A percentile compares a stretch with the other conserved stretches of the same genome.
phyloP scores from a whole-genome alignment of 1,140 invertebrate species.

The Caerostris darwini region DNA sequence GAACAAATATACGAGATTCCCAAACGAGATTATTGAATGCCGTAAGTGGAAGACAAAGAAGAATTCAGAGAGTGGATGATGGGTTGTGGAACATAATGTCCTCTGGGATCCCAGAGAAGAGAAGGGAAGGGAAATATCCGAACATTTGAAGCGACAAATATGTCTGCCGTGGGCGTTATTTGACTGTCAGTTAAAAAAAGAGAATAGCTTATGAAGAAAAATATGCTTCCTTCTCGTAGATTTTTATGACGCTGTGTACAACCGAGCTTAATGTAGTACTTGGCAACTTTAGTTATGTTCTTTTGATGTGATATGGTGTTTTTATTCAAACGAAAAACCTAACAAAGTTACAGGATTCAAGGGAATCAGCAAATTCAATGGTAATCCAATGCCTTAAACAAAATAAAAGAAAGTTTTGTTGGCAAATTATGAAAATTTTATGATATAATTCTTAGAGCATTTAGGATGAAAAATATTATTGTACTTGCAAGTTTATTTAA shows the following conservation, averaged over 20 bases:
- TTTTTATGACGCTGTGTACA: conserved; percentile 15
- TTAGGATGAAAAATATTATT: too few relatives aligned
- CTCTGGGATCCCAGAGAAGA: not conserved
- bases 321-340: not conserved
- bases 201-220: not conserved
- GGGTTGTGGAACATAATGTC: conserved; percentile 44
- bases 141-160: conserved; percentile 32
- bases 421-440: too few relatives aligned
- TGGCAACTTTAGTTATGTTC: not conserved
- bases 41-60: conserved; percentile 47
- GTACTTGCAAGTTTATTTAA: too few relatives aligned
- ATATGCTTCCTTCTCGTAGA: conserved; percentile 15
- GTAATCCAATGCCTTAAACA: too few relatives aligned
- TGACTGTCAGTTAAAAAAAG: not conserved
- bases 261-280: conserved; percentile 11
- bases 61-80: conserved; percentile 10
- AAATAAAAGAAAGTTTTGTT: too few relatives aligned
- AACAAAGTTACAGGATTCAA: too few relatives aligned
- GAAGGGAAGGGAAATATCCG: conserved; percentile 9
- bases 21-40: conserved; percentile 70
- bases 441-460: too few relatives aligned
- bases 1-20: conserved; percentile 47
- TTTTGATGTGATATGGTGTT: conserved; percentile 24
- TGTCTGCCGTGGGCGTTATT: conserved; percentile 4
- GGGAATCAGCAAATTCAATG: too few relatives aligned